Evolutionary conservation across 2,888 invertebrate species (phyloP), one percentile per base, ranked within the genome.

Genomic region (Scrobipalpa atriplicella): DNA sequence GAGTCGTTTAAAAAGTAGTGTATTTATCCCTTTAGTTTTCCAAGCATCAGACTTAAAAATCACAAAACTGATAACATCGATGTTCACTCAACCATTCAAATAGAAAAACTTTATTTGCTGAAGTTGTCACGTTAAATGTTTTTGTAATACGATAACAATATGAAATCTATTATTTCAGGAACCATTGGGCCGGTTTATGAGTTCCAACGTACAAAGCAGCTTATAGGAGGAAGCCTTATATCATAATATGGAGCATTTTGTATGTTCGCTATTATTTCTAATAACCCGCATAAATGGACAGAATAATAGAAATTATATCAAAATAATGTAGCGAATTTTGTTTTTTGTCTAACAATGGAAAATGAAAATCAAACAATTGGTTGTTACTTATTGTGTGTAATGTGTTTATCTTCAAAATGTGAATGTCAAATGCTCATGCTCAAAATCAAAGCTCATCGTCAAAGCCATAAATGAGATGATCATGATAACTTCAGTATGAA

Each of bases 171-270:
- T 62, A 66, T 66, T 61, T 66, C 43, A 62, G 61, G n/a, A 62
- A 21, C 66, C 52, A 66, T 10, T 66, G 66, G 52, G 52, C 66
- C 66, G 66, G 52, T 62, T 62, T 62, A 66, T 66, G 52, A 62
- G 66, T 62, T 62, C 62, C 66, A 66, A 41, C 51, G 19, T 66
- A 51, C 39, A 47, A 62, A 66, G 62, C 62, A 13, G 62, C 58
- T 66, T 66, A 66, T 41, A 65, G 54, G 29, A 10, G 29, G 61
- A 36, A 62, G 21, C n/a, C 21, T 8, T 19, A 43, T n/a, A 21
- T 10, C 13, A 43, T n/a, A 13, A 62, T 19, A 39, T 47, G 16
- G 47, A 9, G 21, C 19, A 47, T 43, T 62, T 62, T 47, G 21
- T 47, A 29, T 43, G 61, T 38, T 16, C 16, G 19, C 19, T 56